Evolutionary conservation across 2,888 invertebrate species (phyloP).

Genomic region (Blastobasis adustella): DNA sequence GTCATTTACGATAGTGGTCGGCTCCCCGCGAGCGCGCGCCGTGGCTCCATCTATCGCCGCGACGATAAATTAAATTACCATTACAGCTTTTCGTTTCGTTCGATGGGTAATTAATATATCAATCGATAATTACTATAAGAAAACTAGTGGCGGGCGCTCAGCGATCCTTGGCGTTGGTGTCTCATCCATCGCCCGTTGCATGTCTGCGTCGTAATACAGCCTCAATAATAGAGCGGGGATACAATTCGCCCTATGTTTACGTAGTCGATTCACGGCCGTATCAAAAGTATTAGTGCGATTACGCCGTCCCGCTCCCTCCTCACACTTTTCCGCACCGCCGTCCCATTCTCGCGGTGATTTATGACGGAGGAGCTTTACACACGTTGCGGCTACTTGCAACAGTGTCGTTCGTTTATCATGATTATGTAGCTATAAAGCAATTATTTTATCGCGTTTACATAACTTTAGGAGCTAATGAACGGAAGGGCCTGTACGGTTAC

Average conservation of each 20-base stretch:
- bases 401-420: slow-evolving; percentile 49
- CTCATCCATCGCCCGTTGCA: not conserved
- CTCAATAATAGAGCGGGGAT: slow-evolving; percentile 27
- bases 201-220: slow-evolving; percentile 12
- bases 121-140: too few species aligned
- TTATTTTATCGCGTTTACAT: slow-evolving; percentile 52
- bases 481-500: not conserved
- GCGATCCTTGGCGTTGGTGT: too few species aligned
- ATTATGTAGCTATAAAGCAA: slow-evolving; percentile 57
- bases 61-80: too few species aligned
- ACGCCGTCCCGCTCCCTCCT: slow-evolving; percentile 24
- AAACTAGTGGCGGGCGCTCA: too few species aligned
- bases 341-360: slow-evolving; percentile 53
- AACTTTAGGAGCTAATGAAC: slow-evolving; percentile 14
- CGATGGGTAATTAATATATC: too few species aligned
- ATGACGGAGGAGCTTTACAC: slow-evolving; percentile 49
- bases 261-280: slow-evolving; percentile 57
- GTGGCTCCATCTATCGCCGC: too few species aligned
- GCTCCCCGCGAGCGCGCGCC: too few species aligned
- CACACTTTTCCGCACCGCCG: slow-evolving; percentile 8
- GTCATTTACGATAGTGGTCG: too few species aligned
- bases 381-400: slow-evolving; percentile 48
- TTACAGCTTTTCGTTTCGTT: too few species aligned
- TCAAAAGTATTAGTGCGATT: slow-evolving; percentile 9
- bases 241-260: slow-evolving; percentile 50